These are phyloP conservation scores for Oscheius sp. DNA, from an alignment of 2,888 invertebrate genomes.

Conservation along the genomic window DNA sequence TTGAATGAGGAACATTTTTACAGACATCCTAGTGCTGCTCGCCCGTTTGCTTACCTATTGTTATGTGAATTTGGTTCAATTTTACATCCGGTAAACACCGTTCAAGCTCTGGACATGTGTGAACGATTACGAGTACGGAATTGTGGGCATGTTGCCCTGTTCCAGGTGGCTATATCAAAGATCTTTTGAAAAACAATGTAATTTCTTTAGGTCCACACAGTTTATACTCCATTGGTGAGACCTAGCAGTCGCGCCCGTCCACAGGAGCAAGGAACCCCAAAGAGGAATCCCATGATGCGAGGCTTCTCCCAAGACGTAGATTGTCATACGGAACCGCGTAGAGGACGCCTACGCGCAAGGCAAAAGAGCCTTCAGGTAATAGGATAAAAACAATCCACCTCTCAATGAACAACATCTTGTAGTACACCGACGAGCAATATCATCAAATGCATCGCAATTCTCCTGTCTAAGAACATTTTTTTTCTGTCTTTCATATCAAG, in stretches of 20 bases:
- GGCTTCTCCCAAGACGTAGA: slow-evolving; percentile 57
- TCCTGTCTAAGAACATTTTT: slow-evolving; percentile 1
- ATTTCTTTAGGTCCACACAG: slow-evolving; percentile 49
- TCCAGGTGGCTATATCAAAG: slow-evolving; percentile 55
- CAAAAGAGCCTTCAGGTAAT: slow-evolving; percentile 41
- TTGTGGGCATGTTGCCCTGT: slow-evolving; percentile 70
- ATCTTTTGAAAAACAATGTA: neutral
- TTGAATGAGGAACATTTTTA: neutral
- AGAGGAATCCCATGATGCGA: slow-evolving; percentile 51
- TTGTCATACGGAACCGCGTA: slow-evolving; percentile 42
- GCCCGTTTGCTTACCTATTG: slow-evolving; percentile 68
- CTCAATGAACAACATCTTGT: slow-evolving; percentile 29
- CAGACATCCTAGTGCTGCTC: slow-evolving; percentile 38
- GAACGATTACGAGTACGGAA: slow-evolving; percentile 69
- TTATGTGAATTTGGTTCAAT: slow-evolving; percentile 72
- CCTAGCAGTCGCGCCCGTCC: slow-evolving; percentile 40
- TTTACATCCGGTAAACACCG: slow-evolving; percentile 68
- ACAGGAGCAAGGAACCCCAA: slow-evolving; percentile 43
- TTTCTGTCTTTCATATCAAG: slow-evolving; percentile 12
- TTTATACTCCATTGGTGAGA: slow-evolving; percentile 42
- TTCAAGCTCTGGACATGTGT: slow-evolving; percentile 71
- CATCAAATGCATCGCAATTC: slow-evolving; percentile 27
- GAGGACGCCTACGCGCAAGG: slow-evolving; percentile 43
- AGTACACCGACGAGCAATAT: slow-evolving; percentile 51
- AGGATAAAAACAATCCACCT: neutral